phyloP scores from a whole-genome alignment of 2,888 invertebrate species.

The Ophioninae sp. region DNA sequence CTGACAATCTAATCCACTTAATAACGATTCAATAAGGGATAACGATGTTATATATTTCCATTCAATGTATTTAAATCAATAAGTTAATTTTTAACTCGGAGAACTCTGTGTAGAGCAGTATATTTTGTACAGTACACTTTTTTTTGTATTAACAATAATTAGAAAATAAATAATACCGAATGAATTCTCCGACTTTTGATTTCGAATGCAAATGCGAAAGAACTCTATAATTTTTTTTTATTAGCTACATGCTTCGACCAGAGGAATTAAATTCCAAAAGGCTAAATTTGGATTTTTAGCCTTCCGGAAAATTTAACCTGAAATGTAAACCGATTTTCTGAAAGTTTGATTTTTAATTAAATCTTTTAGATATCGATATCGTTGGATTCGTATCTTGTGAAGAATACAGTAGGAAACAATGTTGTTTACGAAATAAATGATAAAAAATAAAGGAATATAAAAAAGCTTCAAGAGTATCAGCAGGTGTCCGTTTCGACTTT shows the following conservation, averaged over 20 bases:
- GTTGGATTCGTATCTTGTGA: background rate
- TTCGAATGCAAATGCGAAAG: conserved; percentile 52
- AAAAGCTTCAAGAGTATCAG: background rate
- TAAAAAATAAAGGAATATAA: background rate
- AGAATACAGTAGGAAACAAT: background rate
- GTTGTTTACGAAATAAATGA: background rate
- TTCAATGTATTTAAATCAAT: conserved; percentile 53
- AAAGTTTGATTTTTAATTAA: background rate
- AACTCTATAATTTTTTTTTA: no score
- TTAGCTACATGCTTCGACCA: no score
- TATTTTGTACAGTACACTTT: conserved; percentile 73
- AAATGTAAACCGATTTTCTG: no score
- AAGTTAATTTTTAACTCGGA: conserved; percentile 50
- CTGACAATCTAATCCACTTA: conserved; percentile 36
- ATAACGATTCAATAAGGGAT: conserved; percentile 41
- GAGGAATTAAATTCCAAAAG: no score
- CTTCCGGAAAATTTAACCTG: no score
- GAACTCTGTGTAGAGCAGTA: conserved; percentile 42
- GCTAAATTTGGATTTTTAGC: no score
- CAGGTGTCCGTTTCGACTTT: background rate
- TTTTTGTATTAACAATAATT: conserved; percentile 68
- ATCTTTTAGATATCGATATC: background rate
- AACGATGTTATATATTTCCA: conserved; percentile 56
- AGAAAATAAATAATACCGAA: conserved; percentile 65
- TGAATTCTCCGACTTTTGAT: conserved; percentile 71